phyloP scores from a whole-genome alignment of 2,888 invertebrate genomes.

The Vandiemenella viatica region DNA sequence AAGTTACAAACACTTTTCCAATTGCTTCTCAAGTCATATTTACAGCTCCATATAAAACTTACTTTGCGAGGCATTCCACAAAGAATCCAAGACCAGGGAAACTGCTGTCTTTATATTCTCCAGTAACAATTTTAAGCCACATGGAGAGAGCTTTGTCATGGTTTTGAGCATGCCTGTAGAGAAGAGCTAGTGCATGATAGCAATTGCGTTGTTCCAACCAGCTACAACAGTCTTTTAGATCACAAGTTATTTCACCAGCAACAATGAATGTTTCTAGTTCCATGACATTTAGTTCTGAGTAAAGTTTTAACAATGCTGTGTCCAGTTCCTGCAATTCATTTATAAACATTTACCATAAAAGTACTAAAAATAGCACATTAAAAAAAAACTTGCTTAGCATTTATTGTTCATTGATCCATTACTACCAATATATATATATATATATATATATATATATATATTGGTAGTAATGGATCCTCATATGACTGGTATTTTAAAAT shows the following conservation, averaged over 20 bases:
- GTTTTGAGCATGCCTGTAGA: constrained; percentile 27
- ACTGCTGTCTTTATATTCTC: constrained; percentile 25
- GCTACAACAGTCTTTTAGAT: constrained; percentile 28
- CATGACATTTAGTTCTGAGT: constrained; percentile 10
- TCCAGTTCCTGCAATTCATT: constrained; percentile 28
- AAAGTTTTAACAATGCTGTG: constrained; percentile 29
- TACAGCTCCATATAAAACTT: too few relatives aligned
- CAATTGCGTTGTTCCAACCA: constrained; percentile 26
- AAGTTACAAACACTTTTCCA: too few relatives aligned
- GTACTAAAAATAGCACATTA: neutral
- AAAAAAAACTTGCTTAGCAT: neutral
- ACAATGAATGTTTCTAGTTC: constrained; percentile 13
- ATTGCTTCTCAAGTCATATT: too few relatives aligned
- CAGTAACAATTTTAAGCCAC: constrained; percentile 29
- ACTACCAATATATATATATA: neutral
- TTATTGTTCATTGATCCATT: neutral
- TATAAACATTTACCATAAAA: neutral
- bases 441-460: too few relatives aligned
- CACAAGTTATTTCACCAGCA: constrained; percentile 17
- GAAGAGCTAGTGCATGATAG: constrained; percentile 29
- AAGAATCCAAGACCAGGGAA: constrained; percentile 26
- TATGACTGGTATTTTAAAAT: too few relatives aligned
- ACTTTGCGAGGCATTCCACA: constrained; percentile 20
- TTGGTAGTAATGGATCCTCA: too few relatives aligned
- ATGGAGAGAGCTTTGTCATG: constrained; percentile 28